Evolutionary conservation across 2,797 vertebrate species (phyloP), one percentile per base, ranked within the genome.

Genomic region (Morelia viridis): DNA sequence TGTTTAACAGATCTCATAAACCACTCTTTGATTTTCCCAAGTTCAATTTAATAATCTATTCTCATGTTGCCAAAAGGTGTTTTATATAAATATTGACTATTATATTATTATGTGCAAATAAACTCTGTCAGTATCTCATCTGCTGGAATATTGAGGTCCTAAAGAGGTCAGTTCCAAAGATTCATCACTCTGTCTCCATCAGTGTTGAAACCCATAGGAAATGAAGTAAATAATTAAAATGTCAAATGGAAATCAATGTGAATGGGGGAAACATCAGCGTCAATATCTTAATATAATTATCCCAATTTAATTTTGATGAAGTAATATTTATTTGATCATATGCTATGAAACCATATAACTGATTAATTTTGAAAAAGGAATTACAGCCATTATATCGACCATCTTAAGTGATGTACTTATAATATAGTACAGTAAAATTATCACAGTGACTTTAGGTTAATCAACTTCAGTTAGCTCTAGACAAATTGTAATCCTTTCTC

Each of bases 221-320:
- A 93, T 89, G 89, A 92, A 91, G 80, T 89, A 90, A 91, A 91
- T 86, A 92, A 58, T 94, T 92, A 86, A 80, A 91, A 90, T 91
- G 89, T 90, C 91, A 94, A 91, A 80, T 89, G 35, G 60, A 89
- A 91, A 92, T 87, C 91, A 89, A 92, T 91, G 61, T 91, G 87
- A 86, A 87, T 92, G 85, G 57, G 53, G 3, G 60, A 92, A 91
- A 87, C 50, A 83, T 60, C 57, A 92, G 58, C 83, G 89, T 94
- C 71, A 86, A 80, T 91, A 92, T 92, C 87, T 91, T 91, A 87
- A 64, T 92, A 92, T 53, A 94, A 92, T 92, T 92, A 91, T 87
- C 50, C 84, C 57, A 56, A 86, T 80, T 91, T 92, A 89, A 94
- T 64, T 86, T 85, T 86, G 65, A 91, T 91, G 71, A 89, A 91